phyloP scores from a whole-genome alignment of 2,888 invertebrate genomes.

The Drosophila histrio region DNA sequence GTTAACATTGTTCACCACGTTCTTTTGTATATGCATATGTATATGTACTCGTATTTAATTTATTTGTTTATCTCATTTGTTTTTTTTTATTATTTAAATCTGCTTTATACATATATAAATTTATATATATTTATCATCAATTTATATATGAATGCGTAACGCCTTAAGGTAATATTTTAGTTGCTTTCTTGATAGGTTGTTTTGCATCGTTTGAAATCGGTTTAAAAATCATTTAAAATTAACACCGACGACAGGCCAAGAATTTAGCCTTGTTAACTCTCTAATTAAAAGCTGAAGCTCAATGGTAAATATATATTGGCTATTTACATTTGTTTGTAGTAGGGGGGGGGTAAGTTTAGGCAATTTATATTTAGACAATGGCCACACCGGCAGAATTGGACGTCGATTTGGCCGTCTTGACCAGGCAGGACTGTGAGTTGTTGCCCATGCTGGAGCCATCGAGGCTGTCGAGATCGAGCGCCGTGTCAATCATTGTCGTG shows the following conservation, averaged over 20 bases:
- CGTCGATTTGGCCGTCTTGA: conserved; percentile 83
- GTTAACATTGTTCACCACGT: conserved; percentile 79
- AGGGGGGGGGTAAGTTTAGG: conserved; percentile 40
- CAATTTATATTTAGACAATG: conserved; percentile 76
- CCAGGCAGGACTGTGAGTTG: conserved; percentile 88
- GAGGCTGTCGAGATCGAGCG: conserved; percentile 93
- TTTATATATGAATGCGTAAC: conserved; percentile 69
- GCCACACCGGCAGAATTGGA: conserved; percentile 34
- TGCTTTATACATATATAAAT: conserved; percentile 8
- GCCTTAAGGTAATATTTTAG: conserved; percentile 77
- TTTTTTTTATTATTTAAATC: conserved; percentile 4
- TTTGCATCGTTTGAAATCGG: conserved; percentile 10
- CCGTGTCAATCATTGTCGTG: conserved; percentile 96
- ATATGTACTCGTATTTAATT: conserved; percentile 49
- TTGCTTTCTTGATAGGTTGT: conserved; percentile 68
- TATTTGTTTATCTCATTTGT: conserved; percentile 35
- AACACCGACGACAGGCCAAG: neutral
- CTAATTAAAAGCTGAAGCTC: conserved; percentile 46
- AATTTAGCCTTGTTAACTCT: conserved; percentile 23
- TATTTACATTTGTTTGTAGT: conserved; percentile 53
- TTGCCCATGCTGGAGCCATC: conserved; percentile 90
- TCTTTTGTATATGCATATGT: conserved; percentile 64
- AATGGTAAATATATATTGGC: conserved; percentile 37
- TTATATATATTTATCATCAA: conserved; percentile 25
- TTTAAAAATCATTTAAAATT: conserved; percentile 23